phyloP scores from a whole-genome alignment of 2,113 vertebrate species.

The Sylvilagus bachmani region DNA sequence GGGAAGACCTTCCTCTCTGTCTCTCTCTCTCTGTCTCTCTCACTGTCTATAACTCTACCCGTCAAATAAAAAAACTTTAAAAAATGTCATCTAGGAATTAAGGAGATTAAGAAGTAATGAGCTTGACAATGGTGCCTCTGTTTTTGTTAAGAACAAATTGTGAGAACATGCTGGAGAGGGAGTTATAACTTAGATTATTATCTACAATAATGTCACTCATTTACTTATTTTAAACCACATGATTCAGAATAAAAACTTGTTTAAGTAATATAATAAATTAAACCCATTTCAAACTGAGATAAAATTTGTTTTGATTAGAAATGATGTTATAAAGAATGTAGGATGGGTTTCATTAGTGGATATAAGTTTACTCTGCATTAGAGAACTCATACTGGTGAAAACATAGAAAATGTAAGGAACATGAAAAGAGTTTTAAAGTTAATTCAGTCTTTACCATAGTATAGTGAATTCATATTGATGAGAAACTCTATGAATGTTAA shows the following conservation, averaged over 20 bases:
- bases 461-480: slow-evolving; percentile 40
- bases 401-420: not conserved
- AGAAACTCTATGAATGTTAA: slow-evolving; percentile 10
- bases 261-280: not conserved
- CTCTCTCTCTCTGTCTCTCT: too few species aligned
- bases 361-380: not conserved
- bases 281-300: not conserved
- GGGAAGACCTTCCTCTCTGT: too few species aligned
- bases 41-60: too few species aligned
- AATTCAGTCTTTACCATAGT: not conserved
- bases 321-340: not conserved
- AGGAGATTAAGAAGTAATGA: not conserved
- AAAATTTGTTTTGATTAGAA: not conserved
- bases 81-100: not conserved
- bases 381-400: slow-evolving; percentile 68
- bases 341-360: not conserved
- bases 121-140: not conserved
- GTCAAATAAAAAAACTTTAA: too few species aligned
- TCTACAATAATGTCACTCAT: not conserved
- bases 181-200: slow-evolving; percentile 2
- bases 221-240: not conserved
- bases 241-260: not conserved
- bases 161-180: not conserved
- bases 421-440: slow-evolving; percentile 10
- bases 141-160: not conserved